Conservation (phyloP, 2,797 vertebrate genomes). For the Poeciliopsis gracilis region DNA sequence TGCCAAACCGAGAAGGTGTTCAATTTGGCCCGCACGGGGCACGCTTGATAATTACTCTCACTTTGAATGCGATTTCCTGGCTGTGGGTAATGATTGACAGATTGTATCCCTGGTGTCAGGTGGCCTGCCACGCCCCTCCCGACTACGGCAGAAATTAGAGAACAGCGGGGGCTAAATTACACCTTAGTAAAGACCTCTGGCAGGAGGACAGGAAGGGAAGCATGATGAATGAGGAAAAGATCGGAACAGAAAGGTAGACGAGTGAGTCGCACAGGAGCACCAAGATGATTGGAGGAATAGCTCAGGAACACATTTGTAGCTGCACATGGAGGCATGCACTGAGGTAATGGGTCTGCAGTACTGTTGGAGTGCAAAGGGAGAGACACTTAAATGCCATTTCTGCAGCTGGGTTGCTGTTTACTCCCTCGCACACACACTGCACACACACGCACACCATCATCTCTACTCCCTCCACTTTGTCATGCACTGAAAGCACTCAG, state of each 20-base stretch:
- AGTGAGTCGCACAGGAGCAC: slow-evolving; percentile 66
- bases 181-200: slow-evolving; percentile 79
- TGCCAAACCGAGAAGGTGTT: slow-evolving; percentile 62
- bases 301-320: slow-evolving; percentile 64
- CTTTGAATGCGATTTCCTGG: slow-evolving; percentile 74
- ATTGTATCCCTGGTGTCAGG: slow-evolving; percentile 74
- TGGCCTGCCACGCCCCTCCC: slow-evolving; percentile 76
- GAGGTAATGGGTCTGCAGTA: slow-evolving; percentile 73
- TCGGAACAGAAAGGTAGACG: slow-evolving; percentile 69
- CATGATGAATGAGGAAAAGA: slow-evolving; percentile 78
- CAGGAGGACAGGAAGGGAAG: slow-evolving; percentile 72
- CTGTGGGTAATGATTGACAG: slow-evolving; percentile 80
- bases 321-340: slow-evolving; percentile 30
- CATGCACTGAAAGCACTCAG: slow-evolving; percentile 74
- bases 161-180: slow-evolving; percentile 80
- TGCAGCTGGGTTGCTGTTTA: slow-evolving; percentile 72
- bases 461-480: slow-evolving; percentile 55
- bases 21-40: slow-evolving; percentile 72
- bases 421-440: slow-evolving; percentile 28
- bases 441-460: slow-evolving; percentile 20
- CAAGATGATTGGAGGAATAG: slow-evolving; percentile 75
- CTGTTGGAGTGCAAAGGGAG: slow-evolving; percentile 70
- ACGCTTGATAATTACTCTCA: slow-evolving; percentile 80
- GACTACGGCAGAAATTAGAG: slow-evolving; percentile 80
- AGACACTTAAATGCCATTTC: slow-evolving; percentile 79